A percentile compares a stretch with the other conserved stretches of the same genome.
Conservation (phyloP, 2,888 invertebrate genomes). For the Leistus spinibarbis region DNA sequence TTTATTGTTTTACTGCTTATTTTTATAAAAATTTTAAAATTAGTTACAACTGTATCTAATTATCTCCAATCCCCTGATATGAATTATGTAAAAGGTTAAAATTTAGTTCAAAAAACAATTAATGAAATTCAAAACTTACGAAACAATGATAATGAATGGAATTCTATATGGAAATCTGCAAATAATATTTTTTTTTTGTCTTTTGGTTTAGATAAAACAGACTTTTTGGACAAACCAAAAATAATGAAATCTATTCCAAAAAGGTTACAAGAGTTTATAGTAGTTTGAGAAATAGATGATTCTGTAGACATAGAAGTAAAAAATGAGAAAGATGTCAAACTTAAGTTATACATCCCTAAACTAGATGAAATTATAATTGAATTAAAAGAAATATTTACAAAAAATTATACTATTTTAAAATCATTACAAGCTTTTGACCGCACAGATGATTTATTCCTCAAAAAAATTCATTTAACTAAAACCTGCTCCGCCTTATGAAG, state of each 20-base stretch:
- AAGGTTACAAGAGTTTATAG: not conserved
- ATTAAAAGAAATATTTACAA: too few species aligned
- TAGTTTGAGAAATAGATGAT: slow-evolving; percentile 15
- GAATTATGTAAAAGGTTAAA: not conserved
- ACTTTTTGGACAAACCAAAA: not conserved
- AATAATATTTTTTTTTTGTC: too few species aligned
- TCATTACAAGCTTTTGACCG: too few species aligned
- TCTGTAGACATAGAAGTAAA: slow-evolving; percentile 10
- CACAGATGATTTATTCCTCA: too few species aligned
- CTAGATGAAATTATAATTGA: not conserved
- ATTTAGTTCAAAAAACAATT: too few species aligned
- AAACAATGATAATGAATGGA: too few species aligned
- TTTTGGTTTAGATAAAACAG: too few species aligned
- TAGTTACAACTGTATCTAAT: slow-evolving; percentile 23
- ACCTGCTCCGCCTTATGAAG: too few species aligned
- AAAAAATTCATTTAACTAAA: too few species aligned
- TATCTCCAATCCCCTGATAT: slow-evolving; percentile 1
- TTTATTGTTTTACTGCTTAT: slow-evolving; percentile 6
- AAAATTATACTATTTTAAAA: too few species aligned
- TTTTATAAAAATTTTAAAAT: slow-evolving; percentile 20
- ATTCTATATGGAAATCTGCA: too few species aligned
- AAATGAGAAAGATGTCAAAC: slow-evolving; percentile 13
- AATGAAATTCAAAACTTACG: too few species aligned
- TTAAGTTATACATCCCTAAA: slow-evolving; percentile 12
- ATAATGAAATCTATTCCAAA: slow-evolving; percentile 14